A percentile compares a stretch with the other conserved stretches of the same genome.
These are phyloP conservation scores for Timema podura DNA, from an alignment of 2,888 invertebrate species.

Conservation along the genomic window DNA sequence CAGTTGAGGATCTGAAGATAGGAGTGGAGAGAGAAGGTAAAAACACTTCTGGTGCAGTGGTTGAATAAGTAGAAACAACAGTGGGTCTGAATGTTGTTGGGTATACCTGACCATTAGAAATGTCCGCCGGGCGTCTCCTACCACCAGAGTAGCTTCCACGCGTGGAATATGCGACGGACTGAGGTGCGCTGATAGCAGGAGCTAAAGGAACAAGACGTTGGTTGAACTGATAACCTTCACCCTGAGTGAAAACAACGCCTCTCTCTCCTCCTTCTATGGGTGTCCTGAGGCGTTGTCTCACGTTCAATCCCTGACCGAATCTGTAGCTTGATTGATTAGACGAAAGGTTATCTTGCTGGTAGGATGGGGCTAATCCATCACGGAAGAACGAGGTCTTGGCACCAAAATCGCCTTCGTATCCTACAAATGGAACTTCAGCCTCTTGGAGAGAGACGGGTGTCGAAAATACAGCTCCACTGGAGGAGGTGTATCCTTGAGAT, in stretches of 20 bases:
- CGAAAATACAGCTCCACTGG: no score
- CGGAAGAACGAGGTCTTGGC: not conserved
- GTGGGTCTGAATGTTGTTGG: not conserved
- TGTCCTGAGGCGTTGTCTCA: no score
- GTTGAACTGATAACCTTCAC: no score
- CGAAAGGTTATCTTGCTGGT: not conserved
- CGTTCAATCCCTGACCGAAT: no score
- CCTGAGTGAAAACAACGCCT: no score
- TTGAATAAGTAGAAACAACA: conserved; percentile 2
- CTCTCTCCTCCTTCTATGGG: no score
- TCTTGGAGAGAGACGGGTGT: no score
- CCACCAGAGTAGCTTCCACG: conserved; percentile 5
- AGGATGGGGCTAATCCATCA: not conserved
- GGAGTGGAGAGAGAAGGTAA: not conserved
- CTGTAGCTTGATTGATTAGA: no score
- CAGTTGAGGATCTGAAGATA: not conserved
- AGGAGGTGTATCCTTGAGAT: not conserved
- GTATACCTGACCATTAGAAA: not conserved
- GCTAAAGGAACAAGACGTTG: no score
- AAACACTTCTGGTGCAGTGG: not conserved
- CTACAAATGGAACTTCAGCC: not conserved
- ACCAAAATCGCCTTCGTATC: not conserved
- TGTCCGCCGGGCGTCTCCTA: not conserved
- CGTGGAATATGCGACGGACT: conserved; percentile 2
- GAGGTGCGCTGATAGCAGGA: not conserved